These are phyloP conservation scores for Prunella fulvescens DNA, from an alignment of 2,113 vertebrate genomes.

Conservation along the genomic window DNA sequence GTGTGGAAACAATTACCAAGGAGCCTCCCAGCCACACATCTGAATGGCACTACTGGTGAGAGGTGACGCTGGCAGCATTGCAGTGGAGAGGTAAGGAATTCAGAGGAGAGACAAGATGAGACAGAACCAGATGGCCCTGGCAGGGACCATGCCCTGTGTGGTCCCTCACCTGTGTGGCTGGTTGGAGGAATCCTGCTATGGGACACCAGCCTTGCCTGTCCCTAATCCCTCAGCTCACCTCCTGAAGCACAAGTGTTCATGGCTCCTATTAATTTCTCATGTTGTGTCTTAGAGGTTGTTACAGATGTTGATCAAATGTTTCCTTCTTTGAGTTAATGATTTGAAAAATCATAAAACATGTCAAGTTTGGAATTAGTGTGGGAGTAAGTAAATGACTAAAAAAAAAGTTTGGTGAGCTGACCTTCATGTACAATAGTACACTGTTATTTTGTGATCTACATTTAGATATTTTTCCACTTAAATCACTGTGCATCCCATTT, in stretches of 20 bases:
- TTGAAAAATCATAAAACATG: background rate
- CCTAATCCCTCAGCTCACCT: background rate
- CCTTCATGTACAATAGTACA: background rate
- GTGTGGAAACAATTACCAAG: background rate
- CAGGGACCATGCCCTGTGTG: rapidly evolving
- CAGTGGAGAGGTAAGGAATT: background rate
- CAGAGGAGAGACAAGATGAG: background rate
- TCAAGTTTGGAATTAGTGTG: background rate
- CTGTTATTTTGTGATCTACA: background rate
- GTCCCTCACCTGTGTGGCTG: background rate
- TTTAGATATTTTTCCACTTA: background rate
- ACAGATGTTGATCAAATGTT: background rate
- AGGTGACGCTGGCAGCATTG: background rate
- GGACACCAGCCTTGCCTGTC: background rate
- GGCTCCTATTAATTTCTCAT: background rate
- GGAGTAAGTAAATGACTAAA: background rate
- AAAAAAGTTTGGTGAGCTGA: background rate
- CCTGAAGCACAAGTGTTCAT: background rate
- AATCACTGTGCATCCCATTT: background rate
- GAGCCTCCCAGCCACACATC: background rate
- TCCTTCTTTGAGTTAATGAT: background rate
- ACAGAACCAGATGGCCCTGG: background rate
- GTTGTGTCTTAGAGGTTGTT: background rate
- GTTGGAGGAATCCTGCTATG: background rate
- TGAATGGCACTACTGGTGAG: background rate